phyloP scores from a whole-genome alignment of 1,140 invertebrate genomes.

The Bombus impatiens region DNA sequence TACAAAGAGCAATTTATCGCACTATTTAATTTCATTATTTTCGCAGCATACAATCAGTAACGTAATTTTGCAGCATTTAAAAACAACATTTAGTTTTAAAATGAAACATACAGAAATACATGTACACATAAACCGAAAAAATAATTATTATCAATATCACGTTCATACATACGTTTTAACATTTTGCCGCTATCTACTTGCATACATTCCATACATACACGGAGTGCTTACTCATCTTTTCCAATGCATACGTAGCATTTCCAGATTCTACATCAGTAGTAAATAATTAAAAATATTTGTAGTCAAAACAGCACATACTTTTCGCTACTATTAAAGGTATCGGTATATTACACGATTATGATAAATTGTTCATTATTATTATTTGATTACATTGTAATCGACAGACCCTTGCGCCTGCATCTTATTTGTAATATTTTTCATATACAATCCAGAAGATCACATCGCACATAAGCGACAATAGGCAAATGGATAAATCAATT shows the following conservation, averaged over 20 bases:
- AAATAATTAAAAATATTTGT: not conserved
- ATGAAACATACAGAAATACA: conserved; percentile 73
- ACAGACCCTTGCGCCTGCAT: conserved; percentile 63
- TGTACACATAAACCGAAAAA: conserved; percentile 45
- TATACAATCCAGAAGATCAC: conserved; percentile 27
- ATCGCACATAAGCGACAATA: conserved; percentile 44
- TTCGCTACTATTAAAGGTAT: not conserved
- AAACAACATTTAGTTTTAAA: conserved; percentile 71
- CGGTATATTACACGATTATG: conserved; percentile 18
- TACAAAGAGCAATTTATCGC: conserved; percentile 25
- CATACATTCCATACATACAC: not conserved
- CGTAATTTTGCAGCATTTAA: not conserved
- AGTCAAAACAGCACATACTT: not conserved
- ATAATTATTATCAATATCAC: conserved; percentile 63
- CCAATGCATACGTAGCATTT: not conserved
- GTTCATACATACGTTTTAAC: not conserved
- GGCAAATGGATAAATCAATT: conserved; percentile 33
- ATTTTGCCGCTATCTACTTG: not conserved
- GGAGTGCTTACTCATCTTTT: not conserved
- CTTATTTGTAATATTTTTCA: not conserved
- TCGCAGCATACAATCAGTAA: conserved; percentile 32
- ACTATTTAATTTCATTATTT: conserved; percentile 53
- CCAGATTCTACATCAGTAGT: not conserved
- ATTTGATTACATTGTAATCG: conserved; percentile 17
- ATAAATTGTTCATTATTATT: conserved; percentile 3